Evolutionary conservation across 2,113 vertebrate genomes (phyloP).

Genomic region (Serranochromis macrocephalus): DNA sequence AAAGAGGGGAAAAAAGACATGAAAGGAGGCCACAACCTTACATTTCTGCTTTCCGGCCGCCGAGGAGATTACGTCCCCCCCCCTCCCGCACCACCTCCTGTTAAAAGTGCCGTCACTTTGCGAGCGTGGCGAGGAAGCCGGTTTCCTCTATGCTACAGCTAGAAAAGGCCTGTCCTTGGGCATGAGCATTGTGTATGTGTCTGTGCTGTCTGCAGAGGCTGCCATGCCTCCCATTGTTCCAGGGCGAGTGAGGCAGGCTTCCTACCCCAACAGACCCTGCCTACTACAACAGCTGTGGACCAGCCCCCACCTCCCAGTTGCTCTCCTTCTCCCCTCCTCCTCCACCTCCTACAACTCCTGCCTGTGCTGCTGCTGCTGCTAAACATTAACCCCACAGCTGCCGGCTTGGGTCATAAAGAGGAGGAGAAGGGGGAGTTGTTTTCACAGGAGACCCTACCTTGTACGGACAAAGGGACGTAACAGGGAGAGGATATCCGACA

Average conservation of each 20-base stretch:
- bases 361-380: slow-evolving; percentile 50
- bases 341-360: slow-evolving; percentile 32
- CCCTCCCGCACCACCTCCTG: neutral
- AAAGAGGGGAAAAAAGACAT: neutral
- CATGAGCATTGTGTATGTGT: slow-evolving; percentile 35
- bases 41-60: slow-evolving; percentile 34
- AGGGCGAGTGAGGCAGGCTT: slow-evolving; percentile 60
- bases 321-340: slow-evolving; percentile 35
- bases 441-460: slow-evolving; percentile 41
- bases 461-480: slow-evolving; percentile 58
- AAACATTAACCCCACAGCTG: slow-evolving; percentile 73
- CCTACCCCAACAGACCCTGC: slow-evolving; percentile 63
- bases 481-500: slow-evolving; percentile 56
- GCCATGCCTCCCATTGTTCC: slow-evolving; percentile 73
- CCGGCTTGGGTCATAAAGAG: slow-evolving; percentile 46
- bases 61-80: neutral
- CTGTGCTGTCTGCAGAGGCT: slow-evolving; percentile 55
- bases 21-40: slow-evolving; percentile 27
- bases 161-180: slow-evolving; percentile 41
- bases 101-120: slow-evolving; percentile 6
- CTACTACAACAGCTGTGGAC: slow-evolving; percentile 75
- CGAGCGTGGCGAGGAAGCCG: slow-evolving; percentile 24
- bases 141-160: slow-evolving; percentile 36
- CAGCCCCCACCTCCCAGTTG: slow-evolving; percentile 64
- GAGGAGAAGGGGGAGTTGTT: slow-evolving; percentile 28